A percentile compares a stretch with the other conserved stretches of the same genome.
Conservation (phyloP, 2,113 vertebrate genomes). For the Dryoscopus gambensis region DNA sequence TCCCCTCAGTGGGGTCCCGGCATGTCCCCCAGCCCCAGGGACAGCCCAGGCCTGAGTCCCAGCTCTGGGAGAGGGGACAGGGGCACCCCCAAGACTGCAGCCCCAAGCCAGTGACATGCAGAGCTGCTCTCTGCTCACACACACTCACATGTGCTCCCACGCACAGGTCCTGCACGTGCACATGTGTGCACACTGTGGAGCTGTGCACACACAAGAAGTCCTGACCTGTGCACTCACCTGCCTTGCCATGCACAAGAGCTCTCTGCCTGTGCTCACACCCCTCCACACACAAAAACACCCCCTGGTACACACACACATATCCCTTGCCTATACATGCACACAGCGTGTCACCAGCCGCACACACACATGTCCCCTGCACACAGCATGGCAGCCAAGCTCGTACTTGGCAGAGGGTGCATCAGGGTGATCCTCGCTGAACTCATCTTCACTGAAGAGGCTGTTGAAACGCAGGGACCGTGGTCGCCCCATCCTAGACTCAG, state of each 20-base stretch:
- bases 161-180: rapidly evolving
- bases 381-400: not conserved
- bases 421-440: not conserved
- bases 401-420: not conserved
- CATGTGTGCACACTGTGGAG: not conserved
- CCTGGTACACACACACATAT: rapidly evolving
- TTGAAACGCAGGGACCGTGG: not conserved
- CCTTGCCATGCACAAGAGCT: not conserved
- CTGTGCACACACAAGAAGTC: too few relatives aligned
- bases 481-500: not conserved
- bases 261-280: not conserved
- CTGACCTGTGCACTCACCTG: not conserved
- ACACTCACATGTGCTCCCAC: rapidly evolving
- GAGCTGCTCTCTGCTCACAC: not conserved
- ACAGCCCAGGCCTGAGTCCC: not conserved
- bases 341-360: not conserved
- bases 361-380: not conserved
- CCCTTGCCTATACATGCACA: not conserved
- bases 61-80: not conserved
- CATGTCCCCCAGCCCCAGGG: not conserved
- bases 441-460: slow-evolving; percentile 37
- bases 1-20: rapidly evolving
- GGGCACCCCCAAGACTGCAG: not conserved
- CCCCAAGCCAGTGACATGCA: rapidly evolving
- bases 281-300: not conserved